Conservation (phyloP, 2,113 vertebrate genomes). For the Ardeotis arabs region DNA sequence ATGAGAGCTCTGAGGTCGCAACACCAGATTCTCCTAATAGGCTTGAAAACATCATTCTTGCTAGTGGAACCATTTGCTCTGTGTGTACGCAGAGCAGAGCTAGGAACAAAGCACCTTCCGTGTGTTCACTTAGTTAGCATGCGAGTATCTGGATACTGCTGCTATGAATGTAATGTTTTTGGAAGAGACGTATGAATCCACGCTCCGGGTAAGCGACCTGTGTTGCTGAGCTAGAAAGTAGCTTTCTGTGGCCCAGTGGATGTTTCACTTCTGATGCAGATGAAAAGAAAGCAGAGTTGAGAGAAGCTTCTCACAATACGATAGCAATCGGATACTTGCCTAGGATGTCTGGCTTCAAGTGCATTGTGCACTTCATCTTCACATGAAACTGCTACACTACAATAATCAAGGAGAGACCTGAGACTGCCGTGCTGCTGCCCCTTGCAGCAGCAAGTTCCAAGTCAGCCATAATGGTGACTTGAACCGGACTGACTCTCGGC, state of each 20-base stretch:
- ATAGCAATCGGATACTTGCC: accelerated
- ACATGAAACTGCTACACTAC: not conserved
- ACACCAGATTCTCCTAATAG: not conserved
- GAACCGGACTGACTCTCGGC: not conserved
- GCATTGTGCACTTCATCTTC: not conserved
- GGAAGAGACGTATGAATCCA: not conserved
- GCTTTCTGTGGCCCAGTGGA: not conserved
- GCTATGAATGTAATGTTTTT: not conserved
- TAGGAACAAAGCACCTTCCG: not conserved
- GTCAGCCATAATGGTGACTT: not conserved
- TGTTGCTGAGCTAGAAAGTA: not conserved
- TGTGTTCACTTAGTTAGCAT: not conserved
- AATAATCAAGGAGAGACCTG: not conserved
- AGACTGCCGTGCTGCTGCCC: not conserved
- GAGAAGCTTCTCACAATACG: not conserved
- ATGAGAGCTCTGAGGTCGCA: not conserved
- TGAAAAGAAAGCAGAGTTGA: not conserved
- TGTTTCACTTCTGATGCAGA: not conserved
- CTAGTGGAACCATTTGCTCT: not conserved
- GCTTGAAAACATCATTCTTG: not conserved
- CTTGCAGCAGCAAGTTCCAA: not conserved
- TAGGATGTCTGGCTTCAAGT: not conserved
- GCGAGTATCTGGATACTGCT: not conserved
- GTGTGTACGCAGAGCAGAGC: not conserved
- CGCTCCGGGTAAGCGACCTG: not conserved